Base-by-base conservation (phyloP, 2,113 vertebrate species). In the Acanthisitta chloris region DNA sequence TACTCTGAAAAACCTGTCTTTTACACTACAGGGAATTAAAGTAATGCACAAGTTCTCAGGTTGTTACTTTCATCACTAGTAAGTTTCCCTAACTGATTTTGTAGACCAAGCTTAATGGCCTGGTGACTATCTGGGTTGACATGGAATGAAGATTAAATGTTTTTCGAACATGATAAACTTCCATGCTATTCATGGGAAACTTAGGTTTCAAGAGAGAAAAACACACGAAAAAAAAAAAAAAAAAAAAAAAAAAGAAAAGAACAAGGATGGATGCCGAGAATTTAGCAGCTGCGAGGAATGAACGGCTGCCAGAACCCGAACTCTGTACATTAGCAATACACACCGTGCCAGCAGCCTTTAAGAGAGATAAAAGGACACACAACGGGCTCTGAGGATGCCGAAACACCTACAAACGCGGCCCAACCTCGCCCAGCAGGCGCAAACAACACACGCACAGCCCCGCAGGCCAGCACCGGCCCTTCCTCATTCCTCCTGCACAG, bases 271-370 rank as follows among this genome's bases (percentile, higher is more conserved):
- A 18, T 8, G 13, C 13, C 3, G 4, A 66, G n/a, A 12, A 45
- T 46, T 40, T 7, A 6, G 45, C 62, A 49, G 36, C 49, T 28
- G 8, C 1, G 7, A 29, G 17, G 8, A 81, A 46, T 0, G 5
- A 14, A 52, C 4, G n/a, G 1, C 36, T 29, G 34, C 40, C 34
- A 36, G 15, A 51, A 1, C 26, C 34, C 24, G 7, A 33, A 29
- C 14, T 15, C 34, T 6, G 14, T 3, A 29, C 6, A 23, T 9
- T 4, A 23, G 20, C 1, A 9, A 46, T 2, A 25, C 1, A 3
- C 36, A 29, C 10, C 3, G 2, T 1, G 7, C 59, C 59, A 17
- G 8, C 69, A 49, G 23, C 42, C n/a, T 28, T 6, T 5, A 8
- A 4, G 10, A 9, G 24, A 11, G 12, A 6, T 0, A 10, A 16